Percentiles rank a stretch among this genome's conserved stretches.
Evolutionary conservation across 2,797 vertebrate species (phyloP).

Genomic region (Synaphobranchus kaupii): DNA sequence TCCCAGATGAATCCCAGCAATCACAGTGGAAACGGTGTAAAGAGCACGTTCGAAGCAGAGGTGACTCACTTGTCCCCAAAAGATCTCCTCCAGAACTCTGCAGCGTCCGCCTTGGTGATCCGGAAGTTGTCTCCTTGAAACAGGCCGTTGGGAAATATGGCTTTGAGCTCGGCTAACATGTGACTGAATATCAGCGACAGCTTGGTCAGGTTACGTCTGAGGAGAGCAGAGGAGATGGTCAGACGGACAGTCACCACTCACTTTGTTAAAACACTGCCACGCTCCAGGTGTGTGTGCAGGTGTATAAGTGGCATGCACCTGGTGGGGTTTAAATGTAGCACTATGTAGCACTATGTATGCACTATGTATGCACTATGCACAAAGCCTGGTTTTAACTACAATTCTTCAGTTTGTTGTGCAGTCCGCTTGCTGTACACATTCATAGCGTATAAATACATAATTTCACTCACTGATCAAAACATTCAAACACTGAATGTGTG

Average conservation of each 20-base stretch:
- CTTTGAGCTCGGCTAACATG: slow-evolving; percentile 97
- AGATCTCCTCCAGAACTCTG: slow-evolving; percentile 96
- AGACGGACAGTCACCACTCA: background rate
- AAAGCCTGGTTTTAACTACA: no score
- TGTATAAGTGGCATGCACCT: no score
- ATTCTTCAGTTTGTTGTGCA: background rate
- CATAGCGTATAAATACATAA: background rate
- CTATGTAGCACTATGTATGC: no score
- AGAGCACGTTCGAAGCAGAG: background rate
- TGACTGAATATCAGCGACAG: slow-evolving; percentile 98
- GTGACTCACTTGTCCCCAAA: slow-evolving; percentile 93
- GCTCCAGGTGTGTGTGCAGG: no score
- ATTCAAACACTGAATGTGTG: background rate
- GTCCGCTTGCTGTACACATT: background rate
- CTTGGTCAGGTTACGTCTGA: slow-evolving; percentile 93
- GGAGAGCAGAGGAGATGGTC: background rate
- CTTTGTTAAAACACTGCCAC: no score
- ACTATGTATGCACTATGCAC: no score
- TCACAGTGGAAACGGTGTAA: background rate
- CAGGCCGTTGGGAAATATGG: slow-evolving; percentile 92
- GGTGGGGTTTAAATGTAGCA: no score
- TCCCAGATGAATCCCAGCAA: background rate
- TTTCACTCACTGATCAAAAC: background rate
- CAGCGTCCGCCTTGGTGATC: slow-evolving; percentile 97
- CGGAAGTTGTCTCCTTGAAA: slow-evolving; percentile 97